Conservation (phyloP, 2,113 vertebrate genomes). For the Hyperoodon ampullatus region DNA sequence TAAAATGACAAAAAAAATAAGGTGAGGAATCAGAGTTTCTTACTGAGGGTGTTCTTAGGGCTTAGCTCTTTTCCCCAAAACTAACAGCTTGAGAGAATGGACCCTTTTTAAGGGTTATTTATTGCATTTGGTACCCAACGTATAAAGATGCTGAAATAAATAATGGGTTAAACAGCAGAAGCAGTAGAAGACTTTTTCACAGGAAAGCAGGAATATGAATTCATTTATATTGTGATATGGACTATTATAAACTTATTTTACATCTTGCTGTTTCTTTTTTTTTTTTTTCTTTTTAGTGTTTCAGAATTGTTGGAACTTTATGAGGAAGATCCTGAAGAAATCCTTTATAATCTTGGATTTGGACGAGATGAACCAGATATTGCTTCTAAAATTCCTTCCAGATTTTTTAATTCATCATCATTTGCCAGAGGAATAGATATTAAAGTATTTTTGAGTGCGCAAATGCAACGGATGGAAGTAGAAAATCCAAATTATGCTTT, state of each 20-base stretch:
- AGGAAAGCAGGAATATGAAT: conserved; percentile 21
- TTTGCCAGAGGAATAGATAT: conserved; percentile 97
- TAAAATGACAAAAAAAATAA: conserved; percentile 67
- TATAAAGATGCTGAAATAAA: background rate
- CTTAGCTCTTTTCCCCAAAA: background rate
- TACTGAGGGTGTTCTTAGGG: background rate
- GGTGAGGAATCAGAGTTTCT: conserved; percentile 45
- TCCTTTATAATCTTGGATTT: conserved; percentile 98
- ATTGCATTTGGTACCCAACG: background rate
- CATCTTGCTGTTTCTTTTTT: background rate
- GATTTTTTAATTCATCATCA: conserved; percentile 94
- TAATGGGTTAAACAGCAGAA: background rate
- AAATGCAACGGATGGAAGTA: conserved; percentile 97
- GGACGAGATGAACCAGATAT: conserved; percentile 97
- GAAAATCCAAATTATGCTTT: conserved; percentile 98
- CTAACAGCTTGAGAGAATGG: background rate
- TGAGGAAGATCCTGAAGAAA: conserved; percentile 97
- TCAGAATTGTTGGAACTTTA: conserved; percentile 98
- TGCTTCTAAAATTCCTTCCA: conserved; percentile 94
- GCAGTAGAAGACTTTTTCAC: background rate
- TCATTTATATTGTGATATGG: background rate
- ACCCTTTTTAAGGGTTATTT: background rate
- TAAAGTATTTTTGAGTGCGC: conserved; percentile 97
- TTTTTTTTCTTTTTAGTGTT: conserved; percentile 86
- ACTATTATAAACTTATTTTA: background rate